Conservation (phyloP, 1,140 invertebrate species). For the Eurosta solidaginis region DNA sequence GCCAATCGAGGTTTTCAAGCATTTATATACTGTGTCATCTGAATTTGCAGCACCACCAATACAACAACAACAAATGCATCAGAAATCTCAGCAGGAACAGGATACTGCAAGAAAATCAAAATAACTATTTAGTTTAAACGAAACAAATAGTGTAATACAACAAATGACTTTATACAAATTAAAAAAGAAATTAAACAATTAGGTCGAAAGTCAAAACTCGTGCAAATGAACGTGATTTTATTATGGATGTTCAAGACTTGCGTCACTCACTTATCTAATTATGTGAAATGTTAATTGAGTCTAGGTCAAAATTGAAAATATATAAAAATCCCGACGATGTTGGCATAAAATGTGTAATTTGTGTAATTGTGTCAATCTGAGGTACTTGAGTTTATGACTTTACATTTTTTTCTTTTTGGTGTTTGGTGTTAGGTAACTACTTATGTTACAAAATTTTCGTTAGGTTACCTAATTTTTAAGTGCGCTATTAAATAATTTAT, state of each 20-base stretch:
- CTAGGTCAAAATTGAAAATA: slow-evolving; percentile 61
- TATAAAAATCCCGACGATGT: slow-evolving; percentile 64
- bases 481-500: too few species aligned
- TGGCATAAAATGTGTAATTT: too few species aligned
- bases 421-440: too few species aligned
- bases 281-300: slow-evolving; percentile 69
- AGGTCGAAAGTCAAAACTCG: slow-evolving; percentile 59
- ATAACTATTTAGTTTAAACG: slow-evolving; percentile 38
- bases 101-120: neutral
- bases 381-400: too few species aligned
- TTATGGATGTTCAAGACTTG: slow-evolving; percentile 58
- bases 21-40: slow-evolving; percentile 49
- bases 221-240: slow-evolving; percentile 60
- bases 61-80: slow-evolving; percentile 26
- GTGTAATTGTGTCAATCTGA: too few species aligned
- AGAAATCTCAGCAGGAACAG: neutral
- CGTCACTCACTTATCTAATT: slow-evolving; percentile 67
- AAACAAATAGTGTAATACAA: slow-evolving; percentile 43
- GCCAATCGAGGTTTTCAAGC: slow-evolving; percentile 37
- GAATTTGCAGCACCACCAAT: slow-evolving; percentile 43
- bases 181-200: slow-evolving; percentile 68
- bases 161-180: slow-evolving; percentile 63
- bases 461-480: too few species aligned
- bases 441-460: too few species aligned
- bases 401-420: too few species aligned